Percentiles rank a stretch among this genome's conserved stretches.
Conservation (phyloP, 2,797 vertebrate genomes). For the Leptoclinus maculatus region DNA sequence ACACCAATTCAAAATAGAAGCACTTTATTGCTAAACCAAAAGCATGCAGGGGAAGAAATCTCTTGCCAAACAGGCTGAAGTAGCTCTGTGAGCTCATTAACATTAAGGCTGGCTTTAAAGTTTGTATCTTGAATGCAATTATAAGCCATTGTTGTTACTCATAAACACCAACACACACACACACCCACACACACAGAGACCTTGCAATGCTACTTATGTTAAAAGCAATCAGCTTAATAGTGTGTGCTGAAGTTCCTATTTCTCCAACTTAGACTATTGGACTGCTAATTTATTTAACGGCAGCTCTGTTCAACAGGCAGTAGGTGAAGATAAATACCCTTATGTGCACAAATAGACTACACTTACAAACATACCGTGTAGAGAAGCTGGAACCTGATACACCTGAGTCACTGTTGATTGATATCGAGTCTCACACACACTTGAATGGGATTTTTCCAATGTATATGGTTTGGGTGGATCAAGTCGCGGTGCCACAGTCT, state of each 20-base stretch:
- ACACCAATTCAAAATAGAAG: background rate
- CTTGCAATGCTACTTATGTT: background rate
- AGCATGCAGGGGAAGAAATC: background rate
- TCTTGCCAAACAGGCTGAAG: slow-evolving; percentile 13
- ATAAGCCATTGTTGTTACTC: slow-evolving; percentile 19
- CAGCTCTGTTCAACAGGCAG: background rate
- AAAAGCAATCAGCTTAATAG: slow-evolving; percentile 21
- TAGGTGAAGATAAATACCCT: background rate
- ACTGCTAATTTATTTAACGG: slow-evolving; percentile 9
- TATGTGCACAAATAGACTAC: background rate
- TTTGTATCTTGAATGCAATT: slow-evolving; percentile 30
- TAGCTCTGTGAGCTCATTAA: slow-evolving; percentile 27
- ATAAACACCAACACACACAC: slow-evolving; percentile 8
- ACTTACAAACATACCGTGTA: background rate
- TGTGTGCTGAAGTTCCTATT: background rate
- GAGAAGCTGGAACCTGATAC: background rate
- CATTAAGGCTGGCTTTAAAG: slow-evolving; percentile 14
- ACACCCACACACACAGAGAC: slow-evolving; percentile 7
- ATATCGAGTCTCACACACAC: slow-evolving; percentile 5
- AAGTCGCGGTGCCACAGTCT: background rate
- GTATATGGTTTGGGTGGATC: slow-evolving; percentile 17
- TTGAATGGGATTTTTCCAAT: slow-evolving; percentile 17
- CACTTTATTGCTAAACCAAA: background rate
- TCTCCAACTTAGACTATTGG: background rate
- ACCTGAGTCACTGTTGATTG: slow-evolving; percentile 26